Evolutionary conservation across 2,888 invertebrate genomes (phyloP), one percentile per base, ranked within the genome.

Genomic region (Sphecodes monilicornis): DNA sequence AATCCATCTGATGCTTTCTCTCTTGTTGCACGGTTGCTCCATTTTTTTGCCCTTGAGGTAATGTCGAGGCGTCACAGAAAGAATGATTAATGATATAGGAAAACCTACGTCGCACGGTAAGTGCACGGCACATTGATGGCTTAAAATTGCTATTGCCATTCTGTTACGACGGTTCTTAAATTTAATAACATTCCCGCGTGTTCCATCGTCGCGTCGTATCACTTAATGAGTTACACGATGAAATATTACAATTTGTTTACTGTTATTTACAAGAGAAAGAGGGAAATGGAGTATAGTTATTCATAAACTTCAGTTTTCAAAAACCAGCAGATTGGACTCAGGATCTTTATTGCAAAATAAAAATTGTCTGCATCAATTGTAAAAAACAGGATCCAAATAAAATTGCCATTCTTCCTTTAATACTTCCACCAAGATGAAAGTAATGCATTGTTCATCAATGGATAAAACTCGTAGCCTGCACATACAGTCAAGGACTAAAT

Each of bases 1-100:
- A 84, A 78, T 72, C 74, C 71, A 43, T 43, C 26, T 29, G 41
- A 22, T 3, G 16, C 50, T 46, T 16, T 69, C 64, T 22, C 26
- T 50, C 50, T 18, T 39, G 3, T 29, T 29, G 32, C 18, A 8
- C n/a, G 70, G 60, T 39, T 76, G 72, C 22, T 76, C 41, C 13
- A 41, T 50, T 50, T 50, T 50, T 69, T 11, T 64, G 22, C 64
- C 32, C 16, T 26, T 36, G 10, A 43, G 29, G 32, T 64, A 64
- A 64, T 18, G 64, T 16, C 32, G 29, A 29, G 18, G 1, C 60
- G 60, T 64, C 32, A 6, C 60, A 18, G 60, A 64, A 64, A 1
- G 60, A 32, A 64, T 64, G 64, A 64, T 64, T 64, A 64, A 64
- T 64, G 32, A 32, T 64, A 18, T 18, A 16, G 32, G 32, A 64